Conservation (phyloP, 2,797 vertebrate genomes). For the Eulemur mongoz region DNA sequence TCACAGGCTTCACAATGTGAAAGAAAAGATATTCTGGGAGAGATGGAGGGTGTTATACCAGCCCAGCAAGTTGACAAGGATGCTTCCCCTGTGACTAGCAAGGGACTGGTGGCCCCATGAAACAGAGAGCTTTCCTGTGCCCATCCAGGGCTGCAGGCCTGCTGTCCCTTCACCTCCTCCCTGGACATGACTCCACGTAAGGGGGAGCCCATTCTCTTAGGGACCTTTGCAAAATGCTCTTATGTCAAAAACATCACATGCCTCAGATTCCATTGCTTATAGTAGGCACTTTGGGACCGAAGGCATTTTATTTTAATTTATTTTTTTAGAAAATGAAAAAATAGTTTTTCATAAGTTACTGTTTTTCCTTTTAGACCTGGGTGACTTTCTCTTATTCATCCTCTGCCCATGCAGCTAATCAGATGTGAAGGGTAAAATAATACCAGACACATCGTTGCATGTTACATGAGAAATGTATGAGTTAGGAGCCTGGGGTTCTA, state of each 20-base stretch:
- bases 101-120: background rate
- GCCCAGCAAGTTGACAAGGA: background rate
- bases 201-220: background rate
- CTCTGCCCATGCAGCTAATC: conserved; percentile 46
- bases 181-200: background rate
- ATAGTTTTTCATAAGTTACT: conserved; percentile 60
- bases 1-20: background rate
- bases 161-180: background rate
- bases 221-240: conserved; percentile 21
- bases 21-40: background rate
- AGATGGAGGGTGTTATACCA: background rate
- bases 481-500: conserved; percentile 37
- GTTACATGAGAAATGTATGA: conserved; percentile 58
- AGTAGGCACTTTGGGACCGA: conserved; percentile 18
- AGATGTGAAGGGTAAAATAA: conserved; percentile 67
- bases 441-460: conserved; percentile 20
- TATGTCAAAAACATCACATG: conserved; percentile 41
- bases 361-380: conserved; percentile 59
- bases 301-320: conserved; percentile 55
- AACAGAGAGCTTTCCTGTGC: background rate
- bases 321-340: background rate
- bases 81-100: background rate
- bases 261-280: conserved; percentile 53
- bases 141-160: background rate
- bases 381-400: conserved; percentile 46